A percentile compares a stretch with the other conserved stretches of the same genome.
phyloP scores from a whole-genome alignment of 1,140 invertebrate species.

The Daktulosphaira vitifoliae region DNA sequence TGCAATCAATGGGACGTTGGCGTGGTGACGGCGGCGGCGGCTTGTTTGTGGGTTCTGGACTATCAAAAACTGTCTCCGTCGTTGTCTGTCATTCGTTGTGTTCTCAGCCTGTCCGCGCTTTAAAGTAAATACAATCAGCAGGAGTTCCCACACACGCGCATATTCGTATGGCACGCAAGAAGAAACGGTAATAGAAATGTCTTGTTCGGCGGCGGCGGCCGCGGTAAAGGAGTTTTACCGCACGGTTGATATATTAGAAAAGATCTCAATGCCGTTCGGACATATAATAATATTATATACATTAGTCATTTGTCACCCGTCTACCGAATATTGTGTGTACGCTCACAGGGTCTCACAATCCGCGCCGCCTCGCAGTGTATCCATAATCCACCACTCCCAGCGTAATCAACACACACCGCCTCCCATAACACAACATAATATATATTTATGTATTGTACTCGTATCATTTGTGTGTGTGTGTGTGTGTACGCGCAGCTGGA shows the following conservation, averaged over 20 bases:
- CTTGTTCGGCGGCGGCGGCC: neutral
- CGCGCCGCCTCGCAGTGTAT: neutral
- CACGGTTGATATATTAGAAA: neutral
- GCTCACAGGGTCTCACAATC: constrained; percentile 5
- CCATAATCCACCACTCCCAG: neutral
- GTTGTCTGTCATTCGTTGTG: neutral
- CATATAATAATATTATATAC: neutral
- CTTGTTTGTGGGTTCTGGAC: neutral
- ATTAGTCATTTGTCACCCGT: constrained; percentile 31
- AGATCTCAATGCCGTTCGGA: too few relatives aligned
- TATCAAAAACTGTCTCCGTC: constrained; percentile 8
- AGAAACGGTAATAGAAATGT: constrained; percentile 22
- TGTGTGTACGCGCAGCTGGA: constrained; percentile 16
- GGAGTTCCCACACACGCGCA: constrained; percentile 21
- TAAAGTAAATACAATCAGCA: constrained; percentile 20
- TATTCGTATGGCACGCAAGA: too few relatives aligned
- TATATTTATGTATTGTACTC: neutral
- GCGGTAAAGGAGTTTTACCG: neutral
- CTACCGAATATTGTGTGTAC: neutral
- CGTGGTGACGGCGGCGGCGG: too few relatives aligned
- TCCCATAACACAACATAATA: too few relatives aligned
- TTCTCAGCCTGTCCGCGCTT: neutral
- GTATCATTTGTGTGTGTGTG: neutral
- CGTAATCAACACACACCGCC: constrained; percentile 17
- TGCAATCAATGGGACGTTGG: too few relatives aligned